Evolutionary conservation across 2,888 invertebrate genomes (phyloP), one percentile per base, ranked within the genome.

Genomic region (Polydrusus pterygomalis): DNA sequence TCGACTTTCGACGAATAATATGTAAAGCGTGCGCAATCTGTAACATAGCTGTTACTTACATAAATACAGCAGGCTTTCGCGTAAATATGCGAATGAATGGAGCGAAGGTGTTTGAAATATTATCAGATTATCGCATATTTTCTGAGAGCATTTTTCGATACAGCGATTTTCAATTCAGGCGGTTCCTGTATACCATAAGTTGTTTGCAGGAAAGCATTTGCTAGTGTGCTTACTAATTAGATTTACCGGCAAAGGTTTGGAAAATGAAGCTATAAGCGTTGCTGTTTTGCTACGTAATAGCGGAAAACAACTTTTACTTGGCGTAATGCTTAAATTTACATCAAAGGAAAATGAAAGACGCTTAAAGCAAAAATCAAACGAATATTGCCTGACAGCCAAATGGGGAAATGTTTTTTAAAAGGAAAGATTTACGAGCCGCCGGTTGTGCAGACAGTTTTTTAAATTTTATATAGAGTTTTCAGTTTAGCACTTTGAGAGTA

Each of bases 31-130:
- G 71, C 30, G 54, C 71, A 64, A 70, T 40, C 71, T 71, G 40
- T 64, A 64, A 71, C 64, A 64, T 71, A 70, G 51, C 71, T 71
- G 51, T 71, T 71, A 64, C 71, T 64, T 71, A 64, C 71, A 64
- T 71, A 64, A 64, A 71, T 54, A 63, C 47, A 51, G 34, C 38
- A 0, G 17, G 64, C 71, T 56, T 45, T 64, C 54, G 43, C 25
- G 56, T 40, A 63, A 51, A 70, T 70, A 51, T 63, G 63, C 51
- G 63, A 62, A 47, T 45, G 51, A 70, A 62, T 51, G 40, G 40
- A 63, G 18, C 70, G 51, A 70, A 34, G 70, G 49, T 17, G 49
- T 60, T 68, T 40, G 54, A 54, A 62, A 3, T 25, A 25, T 34
- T 34, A 34, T 9, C 34, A n/a, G 20, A 40, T 63, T 70, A 63